Conservation (phyloP, 2,797 vertebrate genomes). For the Aldrovandia affinis region DNA sequence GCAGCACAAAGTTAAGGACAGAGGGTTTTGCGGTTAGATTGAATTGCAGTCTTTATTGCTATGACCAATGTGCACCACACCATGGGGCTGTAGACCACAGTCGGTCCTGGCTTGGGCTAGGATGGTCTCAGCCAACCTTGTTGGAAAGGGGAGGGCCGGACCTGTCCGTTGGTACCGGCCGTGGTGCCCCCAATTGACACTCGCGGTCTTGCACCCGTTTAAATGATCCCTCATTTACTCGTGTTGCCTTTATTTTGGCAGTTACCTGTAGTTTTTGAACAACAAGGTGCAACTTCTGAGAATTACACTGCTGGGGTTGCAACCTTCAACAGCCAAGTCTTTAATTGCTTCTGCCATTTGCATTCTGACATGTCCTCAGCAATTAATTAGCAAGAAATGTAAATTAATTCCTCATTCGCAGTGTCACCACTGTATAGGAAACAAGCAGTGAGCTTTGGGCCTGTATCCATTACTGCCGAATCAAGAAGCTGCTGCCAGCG, state of each 20-base stretch:
- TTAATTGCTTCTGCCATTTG: slow-evolving; percentile 27
- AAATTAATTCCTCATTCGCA: not conserved
- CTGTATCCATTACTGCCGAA: not conserved
- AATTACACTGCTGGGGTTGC: not conserved
- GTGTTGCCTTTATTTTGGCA: too few species aligned
- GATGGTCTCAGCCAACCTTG: too few species aligned
- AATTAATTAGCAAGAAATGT: slow-evolving; percentile 12
- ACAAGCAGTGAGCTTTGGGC: not conserved
- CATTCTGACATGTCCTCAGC: slow-evolving; percentile 4
- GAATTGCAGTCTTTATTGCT: not conserved
- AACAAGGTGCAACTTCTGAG: not conserved
- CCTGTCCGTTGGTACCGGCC: too few species aligned
- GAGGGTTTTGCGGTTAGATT: not conserved
- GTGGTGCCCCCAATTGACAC: too few species aligned
- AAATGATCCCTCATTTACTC: too few species aligned
- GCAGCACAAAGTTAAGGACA: not conserved
- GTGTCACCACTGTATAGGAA: slow-evolving; percentile 16
- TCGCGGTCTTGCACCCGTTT: too few species aligned
- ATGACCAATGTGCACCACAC: too few species aligned
- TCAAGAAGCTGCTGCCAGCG: not conserved
- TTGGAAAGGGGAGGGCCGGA: too few species aligned
- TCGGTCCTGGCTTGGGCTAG: too few species aligned
- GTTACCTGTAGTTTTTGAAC: slow-evolving; percentile 15
- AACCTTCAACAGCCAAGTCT: slow-evolving; percentile 25
- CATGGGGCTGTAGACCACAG: too few species aligned